phyloP scores from a whole-genome alignment of 1,140 invertebrate species.

The Delia radicum region DNA sequence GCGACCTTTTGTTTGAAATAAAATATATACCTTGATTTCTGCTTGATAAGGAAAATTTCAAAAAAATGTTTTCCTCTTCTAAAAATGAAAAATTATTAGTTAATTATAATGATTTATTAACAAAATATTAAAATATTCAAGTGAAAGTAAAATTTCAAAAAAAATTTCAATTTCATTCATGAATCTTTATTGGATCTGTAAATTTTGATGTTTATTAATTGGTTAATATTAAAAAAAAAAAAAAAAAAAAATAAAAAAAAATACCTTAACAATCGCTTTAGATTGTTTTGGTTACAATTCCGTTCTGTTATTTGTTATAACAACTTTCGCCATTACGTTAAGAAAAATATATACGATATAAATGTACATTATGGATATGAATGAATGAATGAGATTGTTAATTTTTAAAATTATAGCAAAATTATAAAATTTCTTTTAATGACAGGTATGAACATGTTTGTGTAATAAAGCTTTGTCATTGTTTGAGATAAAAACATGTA shows the following conservation, averaged over 20 bases:
- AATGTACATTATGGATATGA: too few species aligned
- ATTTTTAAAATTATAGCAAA: too few species aligned
- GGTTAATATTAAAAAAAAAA: too few species aligned
- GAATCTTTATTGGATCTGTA: neutral
- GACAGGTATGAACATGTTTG: too few species aligned
- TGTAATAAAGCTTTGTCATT: too few species aligned
- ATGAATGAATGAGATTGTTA: too few species aligned
- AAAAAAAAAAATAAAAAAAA: neutral
- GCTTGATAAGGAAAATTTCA: neutral
- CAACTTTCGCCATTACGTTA: constrained; percentile 19
- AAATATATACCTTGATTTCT: neutral
- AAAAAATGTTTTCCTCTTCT: neutral
- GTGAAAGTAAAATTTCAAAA: neutral
- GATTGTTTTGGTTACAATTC: constrained; percentile 15
- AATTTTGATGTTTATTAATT: neutral
- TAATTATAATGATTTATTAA: neutral
- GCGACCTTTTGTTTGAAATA: neutral
- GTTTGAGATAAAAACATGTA: too few species aligned
- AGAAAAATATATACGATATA: too few species aligned
- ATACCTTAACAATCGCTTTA: neutral
- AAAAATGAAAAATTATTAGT: neutral
- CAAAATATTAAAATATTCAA: neutral
- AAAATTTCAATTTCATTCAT: neutral
- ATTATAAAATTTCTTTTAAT: too few species aligned
- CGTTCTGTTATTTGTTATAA: neutral